Conservation (phyloP, 92 coral and sea anemone genomes). For the Palythoa heliodiscus region DNA sequence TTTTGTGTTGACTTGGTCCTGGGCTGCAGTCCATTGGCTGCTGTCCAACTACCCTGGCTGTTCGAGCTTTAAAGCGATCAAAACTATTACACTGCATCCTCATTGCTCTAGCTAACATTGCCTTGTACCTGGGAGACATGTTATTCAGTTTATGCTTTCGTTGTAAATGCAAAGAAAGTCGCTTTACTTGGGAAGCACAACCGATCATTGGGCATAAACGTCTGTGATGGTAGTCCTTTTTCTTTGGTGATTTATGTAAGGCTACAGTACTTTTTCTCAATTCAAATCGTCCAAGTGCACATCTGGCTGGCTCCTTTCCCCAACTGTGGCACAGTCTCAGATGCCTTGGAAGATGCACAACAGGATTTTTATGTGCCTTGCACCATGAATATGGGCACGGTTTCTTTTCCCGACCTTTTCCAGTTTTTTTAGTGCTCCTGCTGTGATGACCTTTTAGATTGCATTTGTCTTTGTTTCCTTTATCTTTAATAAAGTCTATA, state of each 20-base stretch:
- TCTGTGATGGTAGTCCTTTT: conserved; percentile 24
- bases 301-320: conserved; percentile 12
- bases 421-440: no score
- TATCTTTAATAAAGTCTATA: no score
- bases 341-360: conserved; percentile 6
- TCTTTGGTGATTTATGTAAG: not conserved
- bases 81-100: not conserved
- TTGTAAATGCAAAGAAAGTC: conserved; percentile 20
- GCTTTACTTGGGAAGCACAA: conserved; percentile 24
- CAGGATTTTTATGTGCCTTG: not conserved
- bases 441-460: not conserved
- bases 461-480: not conserved
- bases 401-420: not conserved
- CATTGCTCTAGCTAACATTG: conserved; percentile 11
- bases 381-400: not conserved
- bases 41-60: not conserved
- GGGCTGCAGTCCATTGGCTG: not conserved
- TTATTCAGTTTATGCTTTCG: conserved; percentile 10
- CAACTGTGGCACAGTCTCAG: not conserved
- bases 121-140: conserved; percentile 8
- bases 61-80: not conserved
- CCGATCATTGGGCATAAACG: conserved; percentile 23
- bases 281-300: conserved; percentile 12
- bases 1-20: no score
- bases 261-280: not conserved